Evolutionary conservation across 2,888 invertebrate species (phyloP), one percentile per base, ranked within the genome.

Genomic region (Mayetiola destructor): DNA sequence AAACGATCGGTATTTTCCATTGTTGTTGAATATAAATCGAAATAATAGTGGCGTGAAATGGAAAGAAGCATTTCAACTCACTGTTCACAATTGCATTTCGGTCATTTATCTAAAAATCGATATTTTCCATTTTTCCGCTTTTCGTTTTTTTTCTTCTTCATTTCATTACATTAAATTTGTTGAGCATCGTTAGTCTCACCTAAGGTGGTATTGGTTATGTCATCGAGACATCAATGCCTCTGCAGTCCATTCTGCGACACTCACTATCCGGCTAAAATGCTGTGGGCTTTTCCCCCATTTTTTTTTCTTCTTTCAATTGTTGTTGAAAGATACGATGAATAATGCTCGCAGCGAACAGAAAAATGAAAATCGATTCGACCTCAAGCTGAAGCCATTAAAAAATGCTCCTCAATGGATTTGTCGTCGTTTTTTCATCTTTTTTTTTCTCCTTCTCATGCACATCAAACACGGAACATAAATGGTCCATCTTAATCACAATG

Each of bases 51-150:
- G n/a, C n/a, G n/a, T n/a, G n/a, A n/a, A n/a, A n/a, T n/a, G n/a
- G n/a, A n/a, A n/a, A n/a, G n/a, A n/a, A n/a, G n/a, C n/a, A n/a
- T n/a, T n/a, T n/a, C n/a, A n/a, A n/a, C n/a, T n/a, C n/a, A n/a
- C n/a, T n/a, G n/a, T n/a, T n/a, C n/a, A n/a, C n/a, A n/a, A n/a
- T n/a, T n/a, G n/a, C n/a, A 48, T 48, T 36, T 48, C 48, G 27
- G 16, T 27, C 48, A 48, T 48, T 48, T 27, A 48, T 48, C 48
- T 48, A 48, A 48, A 48, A 48, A 48, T 48, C 48, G 48, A 48
- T 48, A 27, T 27, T 39, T 36, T 32, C 32, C 32, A 32, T 32
- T 32, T 32, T 32, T 32, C 10, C 10, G 6, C 14, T 8, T 36
- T 36, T 36, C 8, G 36, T 36, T 36, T 5, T 36, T 36, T 12